Evolutionary conservation across 2,113 vertebrate species (phyloP).

Genomic region (Eurypyga helias): DNA sequence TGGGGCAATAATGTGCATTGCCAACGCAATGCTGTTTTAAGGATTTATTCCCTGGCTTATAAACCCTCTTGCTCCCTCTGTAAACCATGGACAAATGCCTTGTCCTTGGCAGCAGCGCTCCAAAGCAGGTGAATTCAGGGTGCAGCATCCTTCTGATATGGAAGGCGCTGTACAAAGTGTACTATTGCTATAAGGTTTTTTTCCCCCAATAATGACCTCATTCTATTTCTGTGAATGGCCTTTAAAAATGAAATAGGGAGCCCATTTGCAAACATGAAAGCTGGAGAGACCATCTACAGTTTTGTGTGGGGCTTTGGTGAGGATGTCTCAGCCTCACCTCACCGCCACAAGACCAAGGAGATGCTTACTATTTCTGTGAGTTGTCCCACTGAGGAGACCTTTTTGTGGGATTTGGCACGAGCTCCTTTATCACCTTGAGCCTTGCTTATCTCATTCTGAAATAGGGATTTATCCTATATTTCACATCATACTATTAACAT

Average conservation of each 20-base stretch:
- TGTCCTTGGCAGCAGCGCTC: neutral
- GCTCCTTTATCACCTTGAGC: neutral
- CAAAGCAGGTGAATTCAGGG: neutral
- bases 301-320: neutral
- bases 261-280: neutral
- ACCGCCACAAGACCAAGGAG: neutral
- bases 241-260: slow-evolving; percentile 33
- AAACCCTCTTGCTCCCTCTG: neutral
- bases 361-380: neutral
- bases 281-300: neutral
- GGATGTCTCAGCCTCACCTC: neutral
- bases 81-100: neutral
- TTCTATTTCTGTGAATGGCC: neutral
- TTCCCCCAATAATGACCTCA: neutral
- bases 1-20: neutral
- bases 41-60: neutral
- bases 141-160: neutral
- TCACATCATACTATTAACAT: slow-evolving; percentile 18
- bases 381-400: neutral
- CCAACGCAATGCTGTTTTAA: neutral
- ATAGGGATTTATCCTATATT: neutral
- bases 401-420: neutral
- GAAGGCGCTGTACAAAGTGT: neutral
- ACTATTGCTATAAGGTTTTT: neutral
- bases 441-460: neutral